Evolutionary conservation across 92 coral and sea anemone species (phyloP).

Genomic region (Actinostola sp.): DNA sequence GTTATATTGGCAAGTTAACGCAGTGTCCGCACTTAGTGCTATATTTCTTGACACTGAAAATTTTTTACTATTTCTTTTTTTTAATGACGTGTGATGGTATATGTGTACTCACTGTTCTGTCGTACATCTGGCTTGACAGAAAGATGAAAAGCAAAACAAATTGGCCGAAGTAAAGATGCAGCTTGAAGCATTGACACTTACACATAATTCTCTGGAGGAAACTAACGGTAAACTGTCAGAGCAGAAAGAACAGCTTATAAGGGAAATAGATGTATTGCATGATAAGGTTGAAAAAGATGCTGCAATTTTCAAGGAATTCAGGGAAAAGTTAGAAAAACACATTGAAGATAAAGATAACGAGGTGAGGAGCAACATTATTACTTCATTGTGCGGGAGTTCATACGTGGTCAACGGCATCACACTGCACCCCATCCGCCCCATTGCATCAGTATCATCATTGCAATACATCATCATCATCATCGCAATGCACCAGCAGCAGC

Average conservation of each 20-base stretch:
- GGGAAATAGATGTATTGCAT: constrained; percentile 35
- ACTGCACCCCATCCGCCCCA: too few species aligned
- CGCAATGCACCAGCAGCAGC: too few species aligned
- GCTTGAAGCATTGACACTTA: constrained; percentile 53
- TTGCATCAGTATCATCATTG: too few species aligned
- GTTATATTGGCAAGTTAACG: too few species aligned
- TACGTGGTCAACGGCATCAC: too few species aligned
- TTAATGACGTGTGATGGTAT: too few species aligned
- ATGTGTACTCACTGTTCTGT: too few species aligned
- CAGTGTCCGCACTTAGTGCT: too few species aligned
- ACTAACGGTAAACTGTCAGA: constrained; percentile 71
- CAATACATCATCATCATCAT: too few species aligned
- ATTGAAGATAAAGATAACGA: constrained; percentile 43
- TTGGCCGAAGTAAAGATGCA: constrained; percentile 49
- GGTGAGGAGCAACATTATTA: constrained; percentile 31
- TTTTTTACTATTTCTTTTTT: too few species aligned
- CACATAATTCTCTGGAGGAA: constrained; percentile 82
- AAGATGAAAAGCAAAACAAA: constrained; percentile 38
- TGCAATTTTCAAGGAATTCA: constrained; percentile 32
- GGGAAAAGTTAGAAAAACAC: constrained; percentile 23
- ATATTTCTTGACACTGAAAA: too few species aligned
- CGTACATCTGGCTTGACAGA: constrained; percentile 29
- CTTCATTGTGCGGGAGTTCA: background rate
- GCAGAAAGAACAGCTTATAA: constrained; percentile 52
- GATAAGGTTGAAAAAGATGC: constrained; percentile 32